Conservation (phyloP, 2,888 invertebrate species). For the Isoperla grammatica region DNA sequence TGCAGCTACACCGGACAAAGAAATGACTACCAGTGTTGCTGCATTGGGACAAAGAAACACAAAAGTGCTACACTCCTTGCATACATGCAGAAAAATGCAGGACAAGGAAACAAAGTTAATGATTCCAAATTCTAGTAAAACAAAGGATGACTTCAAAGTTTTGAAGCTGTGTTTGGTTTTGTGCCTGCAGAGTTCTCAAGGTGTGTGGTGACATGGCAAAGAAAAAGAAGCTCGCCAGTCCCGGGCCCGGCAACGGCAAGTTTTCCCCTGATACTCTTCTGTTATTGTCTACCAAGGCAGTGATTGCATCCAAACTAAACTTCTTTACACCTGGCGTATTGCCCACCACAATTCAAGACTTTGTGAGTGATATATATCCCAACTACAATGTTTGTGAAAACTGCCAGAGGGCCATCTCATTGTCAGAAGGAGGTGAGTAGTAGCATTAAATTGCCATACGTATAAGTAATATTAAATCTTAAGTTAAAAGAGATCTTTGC, state of each 20-base stretch:
- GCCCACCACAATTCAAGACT: constrained; percentile 42
- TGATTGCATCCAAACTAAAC: constrained; percentile 42
- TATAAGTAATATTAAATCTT: too few relatives aligned
- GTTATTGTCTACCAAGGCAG: constrained; percentile 41
- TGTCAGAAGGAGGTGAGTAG: constrained; percentile 36
- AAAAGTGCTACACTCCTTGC: too few relatives aligned
- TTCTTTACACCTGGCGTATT: constrained; percentile 40
- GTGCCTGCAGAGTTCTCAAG: constrained; percentile 20
- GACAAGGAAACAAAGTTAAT: too few relatives aligned
- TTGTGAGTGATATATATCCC: constrained; percentile 42
- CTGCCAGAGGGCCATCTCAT: constrained; percentile 39
- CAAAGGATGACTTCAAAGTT: too few relatives aligned
- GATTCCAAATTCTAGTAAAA: too few relatives aligned
- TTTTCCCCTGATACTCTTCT: constrained; percentile 36
- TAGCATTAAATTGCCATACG: too few relatives aligned
- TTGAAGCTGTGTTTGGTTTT: too few relatives aligned
- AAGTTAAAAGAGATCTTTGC: too few relatives aligned
- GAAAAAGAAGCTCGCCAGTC: background rate
- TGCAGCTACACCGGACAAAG: too few relatives aligned
- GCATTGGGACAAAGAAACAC: too few relatives aligned
- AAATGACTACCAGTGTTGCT: too few relatives aligned
- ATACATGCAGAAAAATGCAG: too few relatives aligned
- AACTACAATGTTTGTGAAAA: constrained; percentile 43
- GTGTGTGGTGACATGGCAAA: constrained; percentile 20
- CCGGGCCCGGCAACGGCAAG: background rate